A percentile compares a stretch with the other conserved stretches of the same genome.
Conservation (phyloP, 1,140 invertebrate genomes). For the Saccostrea cuccullata region DNA sequence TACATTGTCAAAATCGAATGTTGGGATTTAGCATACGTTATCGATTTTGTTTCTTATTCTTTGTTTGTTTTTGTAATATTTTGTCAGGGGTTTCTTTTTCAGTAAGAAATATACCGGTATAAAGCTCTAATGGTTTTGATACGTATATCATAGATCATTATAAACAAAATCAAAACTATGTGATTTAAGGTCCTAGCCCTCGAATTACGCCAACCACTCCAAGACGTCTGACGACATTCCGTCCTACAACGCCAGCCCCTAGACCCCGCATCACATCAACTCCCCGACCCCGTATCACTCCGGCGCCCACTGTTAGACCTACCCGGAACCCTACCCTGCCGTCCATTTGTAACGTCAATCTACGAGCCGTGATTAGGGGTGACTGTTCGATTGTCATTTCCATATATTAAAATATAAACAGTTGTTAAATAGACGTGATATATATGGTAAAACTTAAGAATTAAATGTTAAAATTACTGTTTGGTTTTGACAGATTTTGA, state of each 20-base stretch:
- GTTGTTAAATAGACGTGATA: neutral
- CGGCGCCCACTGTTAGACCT: neutral
- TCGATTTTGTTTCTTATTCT: no score
- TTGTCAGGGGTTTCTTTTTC: no score
- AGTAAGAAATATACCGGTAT: no score
- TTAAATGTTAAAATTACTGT: neutral
- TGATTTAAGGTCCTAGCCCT: neutral
- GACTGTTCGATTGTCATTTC: neutral
- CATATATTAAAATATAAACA: neutral
- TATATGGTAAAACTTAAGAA: neutral
- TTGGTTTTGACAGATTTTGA: slow-evolving; percentile 30
- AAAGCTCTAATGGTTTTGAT: no score
- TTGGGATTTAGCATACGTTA: no score
- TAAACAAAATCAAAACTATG: no score
- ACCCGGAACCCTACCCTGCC: neutral
- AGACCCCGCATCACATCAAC: neutral
- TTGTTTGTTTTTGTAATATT: no score
- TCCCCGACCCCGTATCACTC: neutral
- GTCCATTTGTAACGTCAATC: neutral
- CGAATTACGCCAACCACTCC: neutral
- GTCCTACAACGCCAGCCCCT: neutral
- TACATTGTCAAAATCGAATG: no score
- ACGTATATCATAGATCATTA: no score
- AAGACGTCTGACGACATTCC: neutral
- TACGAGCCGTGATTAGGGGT: neutral